phyloP scores from a whole-genome alignment of 2,113 vertebrate genomes.

The Phycodurus eques region DNA sequence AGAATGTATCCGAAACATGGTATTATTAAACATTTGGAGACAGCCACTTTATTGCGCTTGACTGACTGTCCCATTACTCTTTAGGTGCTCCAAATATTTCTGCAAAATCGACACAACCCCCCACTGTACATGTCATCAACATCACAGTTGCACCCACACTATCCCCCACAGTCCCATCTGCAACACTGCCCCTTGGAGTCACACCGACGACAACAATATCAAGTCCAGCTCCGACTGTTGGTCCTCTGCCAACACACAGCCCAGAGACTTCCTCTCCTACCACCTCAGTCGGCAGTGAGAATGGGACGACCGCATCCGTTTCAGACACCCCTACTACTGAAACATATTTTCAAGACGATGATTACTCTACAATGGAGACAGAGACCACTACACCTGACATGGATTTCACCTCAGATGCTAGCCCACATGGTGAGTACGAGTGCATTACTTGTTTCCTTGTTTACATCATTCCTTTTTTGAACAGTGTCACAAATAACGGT shows the following conservation, averaged over 20 bases:
- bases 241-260: conserved; percentile 8
- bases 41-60: background rate
- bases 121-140: conserved; percentile 26
- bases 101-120: conserved; percentile 37
- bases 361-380: conserved; percentile 3
- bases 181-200: conserved; percentile 4
- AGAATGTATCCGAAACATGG: background rate
- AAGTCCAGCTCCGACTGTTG: conserved; percentile 22
- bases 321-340: conserved; percentile 9
- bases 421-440: conserved; percentile 38
- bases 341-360: background rate
- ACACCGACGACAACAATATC: conserved; percentile 3
- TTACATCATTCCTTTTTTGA: background rate
- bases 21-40: background rate
- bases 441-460: background rate
- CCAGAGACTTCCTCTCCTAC: conserved; percentile 19
- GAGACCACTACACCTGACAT: conserved; percentile 43
- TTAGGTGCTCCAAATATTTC: conserved; percentile 42
- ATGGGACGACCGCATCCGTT: conserved; percentile 9
- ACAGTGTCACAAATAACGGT: background rate
- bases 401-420: conserved; percentile 33
- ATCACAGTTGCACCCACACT: conserved; percentile 16
- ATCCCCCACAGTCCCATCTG: conserved; percentile 18
- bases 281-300: conserved; percentile 4
- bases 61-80: background rate